A percentile compares a stretch with the other conserved stretches of the same genome.
phyloP scores from a whole-genome alignment of 2,113 vertebrate genomes.

The Ptyas mucosa region DNA sequence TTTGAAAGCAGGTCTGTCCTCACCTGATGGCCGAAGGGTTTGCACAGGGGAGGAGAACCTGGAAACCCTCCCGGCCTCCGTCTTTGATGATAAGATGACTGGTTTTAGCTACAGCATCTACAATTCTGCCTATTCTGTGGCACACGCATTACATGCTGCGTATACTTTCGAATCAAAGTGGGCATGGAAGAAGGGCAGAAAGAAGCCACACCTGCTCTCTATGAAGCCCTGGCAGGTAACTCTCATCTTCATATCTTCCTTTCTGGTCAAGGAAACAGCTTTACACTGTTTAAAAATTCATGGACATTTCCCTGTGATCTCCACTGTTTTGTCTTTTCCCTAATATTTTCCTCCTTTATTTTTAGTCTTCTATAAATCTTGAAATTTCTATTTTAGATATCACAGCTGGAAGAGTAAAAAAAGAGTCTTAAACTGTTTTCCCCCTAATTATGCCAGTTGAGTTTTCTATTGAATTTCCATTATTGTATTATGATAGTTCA shows the following conservation, averaged over 20 bases:
- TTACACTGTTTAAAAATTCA: not conserved
- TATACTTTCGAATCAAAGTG: rapidly evolving
- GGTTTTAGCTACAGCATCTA: not conserved
- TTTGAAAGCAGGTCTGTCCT: too few relatives aligned
- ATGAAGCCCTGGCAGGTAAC: not conserved
- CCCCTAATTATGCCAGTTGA: too few relatives aligned
- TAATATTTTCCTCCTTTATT: not conserved
- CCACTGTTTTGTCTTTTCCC: not conserved
- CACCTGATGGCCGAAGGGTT: too few relatives aligned
- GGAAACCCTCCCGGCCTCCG: not conserved
- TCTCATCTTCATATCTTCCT: not conserved
- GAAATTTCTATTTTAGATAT: too few relatives aligned
- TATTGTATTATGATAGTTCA: too few relatives aligned
- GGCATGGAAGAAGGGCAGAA: not conserved
- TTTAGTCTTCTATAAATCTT: not conserved
- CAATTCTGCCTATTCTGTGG: not conserved
- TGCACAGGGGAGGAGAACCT: not conserved
- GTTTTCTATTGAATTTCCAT: too few relatives aligned
- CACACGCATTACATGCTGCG: not conserved
- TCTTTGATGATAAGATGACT: not conserved
- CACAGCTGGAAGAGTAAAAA: too few relatives aligned
- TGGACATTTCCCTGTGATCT: not conserved
- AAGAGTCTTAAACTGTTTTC: too few relatives aligned
- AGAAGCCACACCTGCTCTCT: not conserved
- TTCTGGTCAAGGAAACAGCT: not conserved